Base-by-base conservation (phyloP, 2,888 invertebrate genomes). In the Bembecia ichneumoniformis region DNA sequence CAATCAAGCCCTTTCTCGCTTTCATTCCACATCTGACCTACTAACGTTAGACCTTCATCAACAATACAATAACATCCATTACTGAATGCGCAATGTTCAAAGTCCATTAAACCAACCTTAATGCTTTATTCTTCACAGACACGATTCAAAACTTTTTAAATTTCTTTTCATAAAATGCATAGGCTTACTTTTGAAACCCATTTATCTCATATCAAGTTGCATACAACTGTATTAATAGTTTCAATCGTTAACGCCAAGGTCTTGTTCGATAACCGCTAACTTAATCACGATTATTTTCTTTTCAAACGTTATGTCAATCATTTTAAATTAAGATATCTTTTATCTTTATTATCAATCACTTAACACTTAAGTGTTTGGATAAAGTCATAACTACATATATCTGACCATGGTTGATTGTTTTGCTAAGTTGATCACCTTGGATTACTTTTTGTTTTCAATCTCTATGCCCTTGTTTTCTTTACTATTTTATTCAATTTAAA, bases 21-120 rank as follows among this genome's bases (percentile, higher is more conserved):
- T 65, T 63, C 63, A 62, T 59, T 64, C 57, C 52, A 46, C 17
- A 47, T 46, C 48, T 53, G 62, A 54, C 63, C 62, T 47, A 64
- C 54, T 63, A 52, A 63, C 58, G 48, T 55, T 43, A 54, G 55
- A 59, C 62, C 60, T 57, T 56, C 51, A 44, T 51, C 49, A 43
- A 47, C 43, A 34, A 36, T 49, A 50, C 52, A 55, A 51, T 53
- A n/a, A 50, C 10, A 44, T 43, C 50, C 46, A 43, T 43, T 47
- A 51, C 45, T 7, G 28, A 28, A 9, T 14, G 13, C 15, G 13
- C 7, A n/a, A 45, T n/a, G 11, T 4, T 14, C 11, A 4, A 17
- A 17, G 45, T 45, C 28, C 28, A 28, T 28, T 28, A 28, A 7
- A 28, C 28, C 28, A 28, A 28, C 28, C 28, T 9, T 9, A 28